Percentiles rank a stretch among this genome's conserved stretches.
Evolutionary conservation across 2,113 vertebrate genomes (phyloP).

Genomic region (Microcebus tavaratra): DNA sequence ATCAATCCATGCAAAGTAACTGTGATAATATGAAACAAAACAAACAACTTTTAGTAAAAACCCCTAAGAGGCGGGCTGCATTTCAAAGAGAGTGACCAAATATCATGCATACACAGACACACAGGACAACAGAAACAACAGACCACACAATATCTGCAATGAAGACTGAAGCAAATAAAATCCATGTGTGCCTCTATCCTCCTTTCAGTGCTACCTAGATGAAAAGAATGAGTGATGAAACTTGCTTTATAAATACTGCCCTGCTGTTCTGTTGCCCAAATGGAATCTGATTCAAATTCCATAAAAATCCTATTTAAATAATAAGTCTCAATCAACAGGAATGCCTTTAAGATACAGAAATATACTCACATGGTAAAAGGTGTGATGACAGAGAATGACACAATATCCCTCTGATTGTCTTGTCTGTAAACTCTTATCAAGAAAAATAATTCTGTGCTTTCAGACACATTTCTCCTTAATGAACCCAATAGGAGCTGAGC

Average conservation of each 20-base stretch:
- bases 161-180: background rate
- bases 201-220: background rate
- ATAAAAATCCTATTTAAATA: conserved; percentile 38
- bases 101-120: conserved; percentile 7
- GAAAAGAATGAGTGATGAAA: background rate
- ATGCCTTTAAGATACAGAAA: conserved; percentile 39
- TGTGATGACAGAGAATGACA: conserved; percentile 42
- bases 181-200: background rate
- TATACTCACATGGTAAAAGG: conserved; percentile 49
- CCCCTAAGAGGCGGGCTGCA: background rate
- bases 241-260: background rate
- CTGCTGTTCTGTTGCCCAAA: conserved; percentile 33
- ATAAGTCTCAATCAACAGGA: conserved; percentile 41
- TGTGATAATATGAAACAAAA: conserved; percentile 48
- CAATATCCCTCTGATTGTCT: conserved; percentile 70
- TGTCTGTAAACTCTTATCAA: conserved; percentile 68
- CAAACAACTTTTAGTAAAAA: conserved; percentile 33
- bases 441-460: conserved; percentile 65
- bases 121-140: background rate
- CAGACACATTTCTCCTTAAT: conserved; percentile 57
- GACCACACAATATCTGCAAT: background rate
- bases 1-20: conserved; percentile 62
- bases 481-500: conserved; percentile 54
- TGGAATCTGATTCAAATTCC: conserved; percentile 50
- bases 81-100: conserved; percentile 50